These are phyloP conservation scores for Temnopleurus reevesii DNA, from an alignment of 53 echinoderm and acorn worm species.

Conservation along the genomic window DNA sequence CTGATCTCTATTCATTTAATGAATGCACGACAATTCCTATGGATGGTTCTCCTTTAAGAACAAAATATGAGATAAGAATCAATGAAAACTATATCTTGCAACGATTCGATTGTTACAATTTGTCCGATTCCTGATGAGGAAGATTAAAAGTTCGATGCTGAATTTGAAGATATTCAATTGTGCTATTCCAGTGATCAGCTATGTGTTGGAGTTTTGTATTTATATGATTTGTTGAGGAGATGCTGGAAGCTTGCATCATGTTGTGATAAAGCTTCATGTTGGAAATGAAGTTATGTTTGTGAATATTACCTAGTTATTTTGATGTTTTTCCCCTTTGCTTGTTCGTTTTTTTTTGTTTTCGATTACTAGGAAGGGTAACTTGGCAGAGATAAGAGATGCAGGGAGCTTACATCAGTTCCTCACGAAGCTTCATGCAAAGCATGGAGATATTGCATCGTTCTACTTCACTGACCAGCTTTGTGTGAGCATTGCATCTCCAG, in stretches of 20 bases:
- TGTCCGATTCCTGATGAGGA: no score
- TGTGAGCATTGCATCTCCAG: constrained; percentile 82
- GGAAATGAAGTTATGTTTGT: neutral
- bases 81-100: no score
- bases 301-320: neutral
- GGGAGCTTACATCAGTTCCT: constrained; percentile 90
- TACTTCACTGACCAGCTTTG: constrained; percentile 70
- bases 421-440: constrained; percentile 68
- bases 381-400: constrained; percentile 81
- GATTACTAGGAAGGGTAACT: constrained; percentile 65
- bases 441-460: constrained; percentile 84
- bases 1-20: no score
- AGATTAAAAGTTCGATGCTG: no score
- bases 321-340: neutral
- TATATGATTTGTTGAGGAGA: neutral
- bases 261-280: neutral
- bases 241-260: no score
- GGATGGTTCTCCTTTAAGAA: no score
- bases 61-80: no score
- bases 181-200: neutral
- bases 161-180: no score
- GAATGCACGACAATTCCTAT: no score
- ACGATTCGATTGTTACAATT: no score
- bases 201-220: neutral
- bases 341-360: no score